phyloP scores from a whole-genome alignment of 2,888 invertebrate genomes.

The Polydrusus pterygomalis region DNA sequence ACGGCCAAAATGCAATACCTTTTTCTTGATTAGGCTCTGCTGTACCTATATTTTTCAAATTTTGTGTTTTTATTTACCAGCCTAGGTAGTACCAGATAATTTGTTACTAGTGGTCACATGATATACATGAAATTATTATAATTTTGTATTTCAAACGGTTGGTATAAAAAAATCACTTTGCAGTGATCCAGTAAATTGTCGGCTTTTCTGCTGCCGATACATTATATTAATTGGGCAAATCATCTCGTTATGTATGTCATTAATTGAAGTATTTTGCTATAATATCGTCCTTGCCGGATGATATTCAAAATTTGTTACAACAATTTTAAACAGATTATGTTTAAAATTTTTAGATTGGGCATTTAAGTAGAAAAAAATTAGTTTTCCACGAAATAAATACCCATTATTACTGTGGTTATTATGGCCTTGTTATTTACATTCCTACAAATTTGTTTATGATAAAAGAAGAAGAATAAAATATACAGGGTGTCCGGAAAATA shows the following conservation, averaged over 20 bases:
- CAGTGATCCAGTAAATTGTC: background rate
- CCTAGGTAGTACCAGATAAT: too few relatives aligned
- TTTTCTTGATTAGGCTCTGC: too few relatives aligned
- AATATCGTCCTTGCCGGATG: background rate
- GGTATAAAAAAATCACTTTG: too few relatives aligned
- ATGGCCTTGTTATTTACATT: background rate
- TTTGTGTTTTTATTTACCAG: too few relatives aligned
- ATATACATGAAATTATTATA: too few relatives aligned
- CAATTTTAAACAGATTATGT: background rate
- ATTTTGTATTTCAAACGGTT: too few relatives aligned
- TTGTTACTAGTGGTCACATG: too few relatives aligned
- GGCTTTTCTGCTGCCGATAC: background rate
- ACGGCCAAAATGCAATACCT: too few relatives aligned
- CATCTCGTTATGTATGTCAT: background rate
- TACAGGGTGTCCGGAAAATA: too few relatives aligned
- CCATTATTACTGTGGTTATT: background rate
- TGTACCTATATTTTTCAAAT: too few relatives aligned
- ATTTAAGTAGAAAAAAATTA: background rate
- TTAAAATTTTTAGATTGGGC: background rate
- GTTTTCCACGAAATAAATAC: background rate
- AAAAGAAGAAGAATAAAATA: too few relatives aligned
- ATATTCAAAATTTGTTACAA: background rate
- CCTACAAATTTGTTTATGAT: too few relatives aligned
- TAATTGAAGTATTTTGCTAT: slow-evolving; percentile 1
- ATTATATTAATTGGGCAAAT: background rate